phyloP scores from a whole-genome alignment of 2,113 vertebrate species.

The Pteruthius melanotis region DNA sequence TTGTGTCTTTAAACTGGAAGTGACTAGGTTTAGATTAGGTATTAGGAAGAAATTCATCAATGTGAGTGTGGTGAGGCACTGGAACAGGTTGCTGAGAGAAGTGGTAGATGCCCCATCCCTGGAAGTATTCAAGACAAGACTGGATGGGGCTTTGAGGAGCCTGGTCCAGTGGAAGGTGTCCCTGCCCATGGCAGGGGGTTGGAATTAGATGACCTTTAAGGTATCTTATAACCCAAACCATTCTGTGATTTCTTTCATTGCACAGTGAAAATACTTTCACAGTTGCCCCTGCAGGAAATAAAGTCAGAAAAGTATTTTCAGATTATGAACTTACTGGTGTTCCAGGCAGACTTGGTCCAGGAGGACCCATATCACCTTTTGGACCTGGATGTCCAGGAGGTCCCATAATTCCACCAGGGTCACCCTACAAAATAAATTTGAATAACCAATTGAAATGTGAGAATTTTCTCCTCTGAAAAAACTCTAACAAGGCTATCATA shows the following conservation, averaged over 20 bases:
- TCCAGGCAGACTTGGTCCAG: conserved; percentile 75
- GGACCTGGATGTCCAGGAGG: conserved; percentile 83
- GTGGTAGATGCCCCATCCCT: neutral
- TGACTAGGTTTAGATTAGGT: neutral
- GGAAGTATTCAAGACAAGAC: neutral
- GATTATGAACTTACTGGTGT: conserved; percentile 70
- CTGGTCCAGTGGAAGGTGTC: neutral
- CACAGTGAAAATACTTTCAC: neutral
- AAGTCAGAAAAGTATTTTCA: neutral
- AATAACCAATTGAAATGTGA: neutral
- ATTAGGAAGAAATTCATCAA: neutral
- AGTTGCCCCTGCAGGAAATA: neutral
- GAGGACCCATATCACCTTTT: conserved; percentile 90
- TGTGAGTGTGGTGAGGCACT: neutral
- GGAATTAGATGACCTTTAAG: neutral
- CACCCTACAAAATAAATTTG: conserved; percentile 77
- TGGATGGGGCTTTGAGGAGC: neutral
- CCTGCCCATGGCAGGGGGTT: neutral
- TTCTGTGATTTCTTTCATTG: neutral
- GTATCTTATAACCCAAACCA: neutral
- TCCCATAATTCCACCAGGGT: conserved; percentile 79
- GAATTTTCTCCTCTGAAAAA: neutral
- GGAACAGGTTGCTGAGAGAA: neutral
- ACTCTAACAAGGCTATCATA: neutral
- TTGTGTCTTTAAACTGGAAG: neutral